phyloP scores from a whole-genome alignment of 2,888 invertebrate genomes.

The Lapara coniferarum region DNA sequence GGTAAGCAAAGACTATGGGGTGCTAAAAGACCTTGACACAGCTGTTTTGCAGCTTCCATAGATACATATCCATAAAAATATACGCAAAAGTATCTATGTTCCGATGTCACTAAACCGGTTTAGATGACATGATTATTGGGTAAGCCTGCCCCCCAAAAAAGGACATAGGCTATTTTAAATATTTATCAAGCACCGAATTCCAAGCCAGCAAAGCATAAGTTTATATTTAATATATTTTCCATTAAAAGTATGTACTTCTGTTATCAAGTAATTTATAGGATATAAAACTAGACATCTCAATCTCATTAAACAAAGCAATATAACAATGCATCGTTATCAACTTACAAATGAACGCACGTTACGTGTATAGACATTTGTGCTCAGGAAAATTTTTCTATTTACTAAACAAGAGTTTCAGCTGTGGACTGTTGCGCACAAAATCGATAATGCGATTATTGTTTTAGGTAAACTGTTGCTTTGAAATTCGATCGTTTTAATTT shows the following conservation, averaged over 20 bases:
- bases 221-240: too few species aligned
- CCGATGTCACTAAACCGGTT: too few species aligned
- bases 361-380: background rate
- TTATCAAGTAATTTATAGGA: background rate
- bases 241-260: background rate
- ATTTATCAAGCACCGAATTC: too few species aligned
- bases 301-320: slow-evolving; percentile 8
- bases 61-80: too few species aligned
- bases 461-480: background rate
- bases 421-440: slow-evolving; percentile 3
- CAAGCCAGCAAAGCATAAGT: too few species aligned
- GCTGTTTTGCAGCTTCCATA: too few species aligned
- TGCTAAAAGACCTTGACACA: too few species aligned
- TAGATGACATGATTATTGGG: too few species aligned
- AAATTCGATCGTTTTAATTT: background rate
- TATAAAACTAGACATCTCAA: background rate
- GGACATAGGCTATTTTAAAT: too few species aligned
- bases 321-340: slow-evolving; percentile 16
- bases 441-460: background rate
- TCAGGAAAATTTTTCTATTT: background rate
- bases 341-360: background rate
- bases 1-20: too few species aligned
- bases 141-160: too few species aligned
- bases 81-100: too few species aligned
- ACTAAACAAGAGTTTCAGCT: background rate